Conservation (phyloP, 2,888 invertebrate species). For the Argyra leucocephala region DNA sequence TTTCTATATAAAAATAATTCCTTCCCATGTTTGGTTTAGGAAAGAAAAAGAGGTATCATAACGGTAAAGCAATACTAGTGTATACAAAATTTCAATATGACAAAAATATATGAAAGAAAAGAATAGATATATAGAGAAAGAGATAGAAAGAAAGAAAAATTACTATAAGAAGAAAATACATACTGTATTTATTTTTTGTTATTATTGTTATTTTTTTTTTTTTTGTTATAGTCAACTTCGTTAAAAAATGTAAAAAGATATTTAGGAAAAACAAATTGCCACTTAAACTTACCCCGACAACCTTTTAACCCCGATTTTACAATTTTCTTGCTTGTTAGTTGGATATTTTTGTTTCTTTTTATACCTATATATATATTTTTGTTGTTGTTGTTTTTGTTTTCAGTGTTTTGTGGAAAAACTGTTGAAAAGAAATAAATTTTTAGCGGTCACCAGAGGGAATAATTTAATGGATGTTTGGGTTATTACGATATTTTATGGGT, state of each 20-base stretch:
- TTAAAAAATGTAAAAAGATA: background rate
- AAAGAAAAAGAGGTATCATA: too few species aligned
- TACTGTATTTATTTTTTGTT: too few species aligned
- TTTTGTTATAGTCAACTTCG: background rate
- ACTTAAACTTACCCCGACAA: constrained; percentile 21
- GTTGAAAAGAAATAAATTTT: constrained; percentile 1
- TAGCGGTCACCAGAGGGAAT: constrained; percentile 3
- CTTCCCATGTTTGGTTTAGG: too few species aligned
- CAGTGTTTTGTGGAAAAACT: constrained; percentile 8
- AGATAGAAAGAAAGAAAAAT: background rate
- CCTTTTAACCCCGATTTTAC: constrained; percentile 20
- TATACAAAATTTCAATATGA: too few species aligned
- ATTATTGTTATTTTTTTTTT: background rate
- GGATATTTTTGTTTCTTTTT: constrained; percentile 13
- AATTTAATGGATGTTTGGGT: constrained; percentile 2
- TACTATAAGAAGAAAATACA: background rate
- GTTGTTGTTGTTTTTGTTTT: constrained; percentile 9
- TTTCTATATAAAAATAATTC: too few species aligned
- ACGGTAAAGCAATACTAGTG: too few species aligned
- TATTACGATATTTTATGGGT: background rate
- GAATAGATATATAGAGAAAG: too few species aligned
- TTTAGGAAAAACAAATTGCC: constrained; percentile 17
- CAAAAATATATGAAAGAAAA: too few species aligned
- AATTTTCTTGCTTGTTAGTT: constrained; percentile 16
- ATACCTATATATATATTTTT: constrained; percentile 8